phyloP scores from a whole-genome alignment of 2,888 invertebrate species.

The Chrysotoxum bicinctum region DNA sequence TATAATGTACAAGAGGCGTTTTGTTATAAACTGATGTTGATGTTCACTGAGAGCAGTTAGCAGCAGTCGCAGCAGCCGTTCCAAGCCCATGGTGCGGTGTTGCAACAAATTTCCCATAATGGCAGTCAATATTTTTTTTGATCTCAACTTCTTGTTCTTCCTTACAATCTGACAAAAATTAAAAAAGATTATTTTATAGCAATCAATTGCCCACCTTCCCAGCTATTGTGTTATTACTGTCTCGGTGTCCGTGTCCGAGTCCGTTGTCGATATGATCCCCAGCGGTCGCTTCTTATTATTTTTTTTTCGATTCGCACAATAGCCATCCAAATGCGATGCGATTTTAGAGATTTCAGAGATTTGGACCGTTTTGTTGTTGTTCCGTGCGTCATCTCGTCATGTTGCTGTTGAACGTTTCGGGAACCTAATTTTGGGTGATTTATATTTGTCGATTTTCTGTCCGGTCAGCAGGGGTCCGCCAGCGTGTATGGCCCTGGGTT shows the following conservation, averaged over 20 bases:
- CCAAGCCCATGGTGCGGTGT: background rate
- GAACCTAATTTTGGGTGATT: slow-evolving; percentile 70
- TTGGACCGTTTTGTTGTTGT: slow-evolving; percentile 46
- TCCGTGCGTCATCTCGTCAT: slow-evolving; percentile 67
- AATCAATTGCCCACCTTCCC: slow-evolving; percentile 69
- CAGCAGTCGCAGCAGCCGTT: slow-evolving; percentile 4
- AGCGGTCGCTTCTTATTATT: background rate
- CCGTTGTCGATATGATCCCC: slow-evolving; percentile 20
- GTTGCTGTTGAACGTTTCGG: slow-evolving; percentile 54
- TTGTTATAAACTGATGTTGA: slow-evolving; percentile 58
- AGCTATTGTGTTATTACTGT: slow-evolving; percentile 35
- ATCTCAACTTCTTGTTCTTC: slow-evolving; percentile 21
- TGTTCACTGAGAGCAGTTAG: slow-evolving; percentile 33
- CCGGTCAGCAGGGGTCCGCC: slow-evolving; percentile 62
- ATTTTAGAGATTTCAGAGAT: slow-evolving; percentile 57
- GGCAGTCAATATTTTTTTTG: slow-evolving; percentile 47
- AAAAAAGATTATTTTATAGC: slow-evolving; percentile 69
- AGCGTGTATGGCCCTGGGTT: slow-evolving; percentile 54
- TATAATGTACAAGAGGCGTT: slow-evolving; percentile 54
- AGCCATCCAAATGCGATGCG: slow-evolving; percentile 64
- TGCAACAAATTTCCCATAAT: slow-evolving; percentile 71
- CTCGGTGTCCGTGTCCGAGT: background rate
- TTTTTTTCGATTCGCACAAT: slow-evolving; percentile 52
- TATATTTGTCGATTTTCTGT: slow-evolving; percentile 66
- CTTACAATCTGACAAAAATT: slow-evolving; percentile 57